Evolutionary conservation across 2,888 invertebrate species (phyloP).

Genomic region (Melanophora roralis): DNA sequence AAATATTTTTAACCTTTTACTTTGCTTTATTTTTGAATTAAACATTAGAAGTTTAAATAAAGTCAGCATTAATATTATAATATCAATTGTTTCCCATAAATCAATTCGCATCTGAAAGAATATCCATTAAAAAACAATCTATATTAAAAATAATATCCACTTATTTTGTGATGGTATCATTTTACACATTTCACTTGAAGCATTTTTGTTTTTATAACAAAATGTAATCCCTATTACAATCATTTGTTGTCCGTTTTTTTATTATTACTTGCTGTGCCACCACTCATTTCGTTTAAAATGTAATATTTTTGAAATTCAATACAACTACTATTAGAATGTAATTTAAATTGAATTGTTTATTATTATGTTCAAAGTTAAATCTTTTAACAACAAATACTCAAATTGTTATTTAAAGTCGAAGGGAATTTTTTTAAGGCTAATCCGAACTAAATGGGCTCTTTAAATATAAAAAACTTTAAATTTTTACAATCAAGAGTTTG

Average conservation of each 20-base stretch:
- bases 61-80: no score
- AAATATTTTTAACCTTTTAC: no score
- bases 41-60: no score
- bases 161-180: not conserved
- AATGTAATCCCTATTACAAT: not conserved
- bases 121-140: not conserved
- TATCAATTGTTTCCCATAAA: not conserved
- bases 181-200: not conserved
- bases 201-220: not conserved
- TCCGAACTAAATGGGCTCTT: not conserved
- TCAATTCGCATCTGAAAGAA: not conserved
- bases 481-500: no score
- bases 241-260: not conserved
- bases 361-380: not conserved
- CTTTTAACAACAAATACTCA: not conserved
- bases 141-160: not conserved
- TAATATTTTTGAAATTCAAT: not conserved
- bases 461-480: not conserved
- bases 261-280: not conserved
- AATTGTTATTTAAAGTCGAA: no score
- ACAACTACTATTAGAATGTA: not conserved
- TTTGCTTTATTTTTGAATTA: no score
- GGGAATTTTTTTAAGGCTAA: not conserved
- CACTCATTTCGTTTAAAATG: not conserved
- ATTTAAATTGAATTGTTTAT: conserved; percentile 15